phyloP scores from a whole-genome alignment of 2,113 vertebrate genomes.

The Rhagologus leucostigma region DNA sequence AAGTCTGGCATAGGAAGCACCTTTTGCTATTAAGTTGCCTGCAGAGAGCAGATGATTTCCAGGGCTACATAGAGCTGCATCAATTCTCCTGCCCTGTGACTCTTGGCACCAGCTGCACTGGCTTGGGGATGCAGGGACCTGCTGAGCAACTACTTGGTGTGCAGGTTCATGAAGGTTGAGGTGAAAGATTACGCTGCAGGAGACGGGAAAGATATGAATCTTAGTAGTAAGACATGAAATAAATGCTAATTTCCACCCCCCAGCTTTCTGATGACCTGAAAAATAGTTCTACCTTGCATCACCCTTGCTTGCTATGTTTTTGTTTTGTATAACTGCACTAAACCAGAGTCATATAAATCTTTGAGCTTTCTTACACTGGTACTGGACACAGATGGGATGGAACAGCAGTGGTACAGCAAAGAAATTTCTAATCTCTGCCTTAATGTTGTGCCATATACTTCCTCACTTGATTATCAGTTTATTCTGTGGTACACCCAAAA shows the following conservation, averaged over 20 bases:
- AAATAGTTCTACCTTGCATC: background rate
- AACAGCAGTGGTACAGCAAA: background rate
- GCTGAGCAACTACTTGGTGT: background rate
- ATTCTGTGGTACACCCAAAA: background rate
- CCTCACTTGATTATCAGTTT: background rate
- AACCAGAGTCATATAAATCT: background rate
- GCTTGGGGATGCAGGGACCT: background rate
- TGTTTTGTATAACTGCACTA: background rate
- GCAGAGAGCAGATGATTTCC: background rate
- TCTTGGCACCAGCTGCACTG: background rate
- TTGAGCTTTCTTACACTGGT: background rate
- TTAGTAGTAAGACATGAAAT: background rate
- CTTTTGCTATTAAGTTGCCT: background rate
- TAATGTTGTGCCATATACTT: background rate
- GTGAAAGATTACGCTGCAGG: background rate
- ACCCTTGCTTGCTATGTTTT: background rate
- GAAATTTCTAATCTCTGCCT: background rate
- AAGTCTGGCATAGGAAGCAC: background rate
- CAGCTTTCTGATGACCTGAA: background rate
- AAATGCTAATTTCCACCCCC: background rate
- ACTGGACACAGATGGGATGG: background rate
- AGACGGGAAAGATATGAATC: background rate
- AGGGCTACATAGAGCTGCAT: background rate
- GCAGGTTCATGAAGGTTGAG: background rate
- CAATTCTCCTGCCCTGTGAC: background rate